phyloP scores from a whole-genome alignment of 2,113 vertebrate genomes.

The Daubentonia madagascariensis region DNA sequence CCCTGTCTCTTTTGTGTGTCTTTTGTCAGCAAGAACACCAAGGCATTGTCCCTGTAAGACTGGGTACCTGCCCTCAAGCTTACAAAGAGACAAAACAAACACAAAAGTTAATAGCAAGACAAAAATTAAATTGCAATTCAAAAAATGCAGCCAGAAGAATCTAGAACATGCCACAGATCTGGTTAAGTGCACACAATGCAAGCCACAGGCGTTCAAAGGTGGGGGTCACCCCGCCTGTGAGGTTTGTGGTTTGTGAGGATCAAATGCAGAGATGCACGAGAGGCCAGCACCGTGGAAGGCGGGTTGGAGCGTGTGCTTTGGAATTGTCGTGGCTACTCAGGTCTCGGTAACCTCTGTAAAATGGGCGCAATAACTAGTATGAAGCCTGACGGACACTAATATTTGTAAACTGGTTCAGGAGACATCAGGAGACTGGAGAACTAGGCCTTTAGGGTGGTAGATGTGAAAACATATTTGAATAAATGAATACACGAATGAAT shows the following conservation, averaged over 20 bases:
- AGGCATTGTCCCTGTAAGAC: slow-evolving; percentile 27
- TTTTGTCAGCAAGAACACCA: slow-evolving; percentile 22
- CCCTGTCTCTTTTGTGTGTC: neutral
- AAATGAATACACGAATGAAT: neutral
- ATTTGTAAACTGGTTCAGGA: neutral
- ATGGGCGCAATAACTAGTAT: neutral
- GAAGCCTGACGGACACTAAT: neutral
- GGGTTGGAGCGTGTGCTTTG: neutral
- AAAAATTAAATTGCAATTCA: slow-evolving; percentile 29
- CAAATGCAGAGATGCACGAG: neutral
- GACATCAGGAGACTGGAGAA: neutral
- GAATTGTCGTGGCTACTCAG: neutral
- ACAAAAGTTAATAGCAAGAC: neutral
- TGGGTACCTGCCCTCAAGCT: slow-evolving; percentile 33
- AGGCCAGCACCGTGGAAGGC: neutral
- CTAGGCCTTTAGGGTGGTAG: neutral
- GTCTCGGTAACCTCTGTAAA: neutral
- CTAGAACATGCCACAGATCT: neutral
- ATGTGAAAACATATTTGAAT: neutral
- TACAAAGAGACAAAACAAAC: slow-evolving; percentile 19
- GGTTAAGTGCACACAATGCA: neutral
- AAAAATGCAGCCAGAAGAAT: slow-evolving; percentile 17
- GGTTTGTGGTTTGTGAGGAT: neutral
- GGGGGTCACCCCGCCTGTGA: neutral
- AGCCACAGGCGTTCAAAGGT: neutral